Evolutionary conservation across 2,797 vertebrate genomes (phyloP), one percentile per base, ranked within the genome.

Genomic region (Chelmon rostratus): DNA sequence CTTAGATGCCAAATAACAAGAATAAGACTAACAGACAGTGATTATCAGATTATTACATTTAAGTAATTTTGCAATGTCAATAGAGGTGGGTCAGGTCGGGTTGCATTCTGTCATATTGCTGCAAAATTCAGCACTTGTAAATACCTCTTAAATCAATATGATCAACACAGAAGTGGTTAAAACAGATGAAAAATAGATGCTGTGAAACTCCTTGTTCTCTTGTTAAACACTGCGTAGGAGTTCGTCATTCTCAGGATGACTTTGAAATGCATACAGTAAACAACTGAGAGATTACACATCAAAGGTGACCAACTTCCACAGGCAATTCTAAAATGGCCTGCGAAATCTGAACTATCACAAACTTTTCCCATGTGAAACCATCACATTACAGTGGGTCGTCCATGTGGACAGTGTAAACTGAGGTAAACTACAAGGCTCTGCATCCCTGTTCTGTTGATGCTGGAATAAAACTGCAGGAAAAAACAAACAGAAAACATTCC

Each of bases 381-480:
- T 38, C 9, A 31, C n/a, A 46, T 31, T 8, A 50, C 8, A 56
- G 9, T 50, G 23, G 33, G 19, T 61, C 18, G 46, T 35, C 59
- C 4, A 66, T 54, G 50, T 38, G n/a, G 13, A 64, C n/a, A 44
- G 8, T 25, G 46, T 49, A 37, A 73, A 33, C 46, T 33, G 44
- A 73, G 19, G 50, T 72, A n/a, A 63, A 73, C n/a, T 16, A n/a
- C 28, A 35, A 15, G 11, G 47, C 37, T 78, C 23, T 58, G 62
- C 25, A 42, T 23, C 28, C 44, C 57, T 31, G 44, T 53, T 44
- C 18, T 63, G 56, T 28, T 73, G 52, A 53, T 25, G 47, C 52
- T 79, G 37, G 50, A 74, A 46, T 62, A 56, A 63, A 76, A 50
- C 18, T 15, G 31, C 3, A 40, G 44, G 25, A 50, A 68, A 35